Conservation (phyloP, 2,113 vertebrate species). For the Eolophus roseicapilla region DNA sequence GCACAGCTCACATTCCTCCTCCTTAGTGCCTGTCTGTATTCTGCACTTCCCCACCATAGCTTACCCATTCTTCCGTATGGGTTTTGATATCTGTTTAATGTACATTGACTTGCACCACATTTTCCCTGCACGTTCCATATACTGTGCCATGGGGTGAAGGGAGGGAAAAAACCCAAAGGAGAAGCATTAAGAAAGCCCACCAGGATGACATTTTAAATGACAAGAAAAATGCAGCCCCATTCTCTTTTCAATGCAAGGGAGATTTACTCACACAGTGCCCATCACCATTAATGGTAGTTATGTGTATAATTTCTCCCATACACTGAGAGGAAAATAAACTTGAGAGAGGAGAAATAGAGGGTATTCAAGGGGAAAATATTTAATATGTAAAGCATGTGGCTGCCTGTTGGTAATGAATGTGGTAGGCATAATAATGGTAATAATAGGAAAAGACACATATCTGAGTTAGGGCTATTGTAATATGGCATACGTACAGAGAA, state of each 20-base stretch:
- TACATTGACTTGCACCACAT: neutral
- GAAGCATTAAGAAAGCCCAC: neutral
- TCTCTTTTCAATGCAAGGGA: neutral
- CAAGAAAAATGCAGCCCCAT: neutral
- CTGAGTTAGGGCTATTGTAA: conserved; percentile 1
- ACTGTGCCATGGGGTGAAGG: neutral
- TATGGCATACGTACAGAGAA: neutral
- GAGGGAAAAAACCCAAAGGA: neutral
- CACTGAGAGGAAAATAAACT: conserved; percentile 56
- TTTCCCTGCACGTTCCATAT: neutral
- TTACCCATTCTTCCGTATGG: neutral
- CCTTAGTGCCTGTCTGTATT: neutral
- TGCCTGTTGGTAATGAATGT: conserved; percentile 49
- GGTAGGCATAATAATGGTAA: conserved; percentile 22
- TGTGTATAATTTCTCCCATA: neutral
- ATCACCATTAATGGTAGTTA: conserved; percentile 32
- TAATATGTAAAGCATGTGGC: conserved; percentile 51
- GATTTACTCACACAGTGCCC: conserved; percentile 27
- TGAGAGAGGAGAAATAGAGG: conserved; percentile 58
- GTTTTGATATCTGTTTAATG: conserved; percentile 4
- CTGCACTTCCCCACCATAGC: neutral
- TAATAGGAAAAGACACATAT: conserved; percentile 39
- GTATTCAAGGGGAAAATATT: conserved; percentile 59
- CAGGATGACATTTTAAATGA: neutral
- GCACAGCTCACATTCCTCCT: neutral